phyloP scores from a whole-genome alignment of 2,888 invertebrate genomes.

The Tinea semifulvella region DNA sequence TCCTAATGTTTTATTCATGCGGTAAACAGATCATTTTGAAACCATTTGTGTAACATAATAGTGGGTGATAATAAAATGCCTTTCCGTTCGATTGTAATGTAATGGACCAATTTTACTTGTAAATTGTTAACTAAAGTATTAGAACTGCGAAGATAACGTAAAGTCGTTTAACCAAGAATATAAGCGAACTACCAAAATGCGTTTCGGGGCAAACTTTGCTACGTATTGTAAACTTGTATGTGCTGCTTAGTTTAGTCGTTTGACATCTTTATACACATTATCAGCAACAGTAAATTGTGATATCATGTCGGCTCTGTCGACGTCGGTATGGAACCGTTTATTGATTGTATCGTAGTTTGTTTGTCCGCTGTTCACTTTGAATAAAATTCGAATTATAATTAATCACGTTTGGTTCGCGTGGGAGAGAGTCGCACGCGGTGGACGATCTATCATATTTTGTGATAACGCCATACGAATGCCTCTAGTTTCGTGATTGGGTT shows the following conservation, averaged over 20 bases:
- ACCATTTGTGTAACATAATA: neutral
- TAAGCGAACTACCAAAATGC: neutral
- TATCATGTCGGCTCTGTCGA: conserved; percentile 57
- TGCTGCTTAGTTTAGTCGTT: conserved; percentile 39
- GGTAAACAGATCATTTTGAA: conserved; percentile 23
- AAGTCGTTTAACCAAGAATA: too few relatives aligned
- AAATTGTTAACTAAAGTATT: neutral
- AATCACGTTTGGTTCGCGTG: conserved; percentile 61
- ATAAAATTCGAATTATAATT: conserved; percentile 68
- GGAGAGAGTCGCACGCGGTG: conserved; percentile 56
- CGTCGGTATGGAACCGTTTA: conserved; percentile 64
- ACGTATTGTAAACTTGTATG: conserved; percentile 45
- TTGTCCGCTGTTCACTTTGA: conserved; percentile 66
- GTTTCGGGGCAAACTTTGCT: conserved; percentile 32
- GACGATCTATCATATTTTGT: conserved; percentile 66
- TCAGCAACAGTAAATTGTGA: conserved; percentile 61
- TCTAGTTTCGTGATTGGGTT: conserved; percentile 52
- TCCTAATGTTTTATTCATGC: conserved; percentile 32
- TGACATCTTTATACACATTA: conserved; percentile 61
- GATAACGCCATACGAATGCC: conserved; percentile 59
- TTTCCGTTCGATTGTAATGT: neutral
- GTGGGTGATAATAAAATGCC: neutral
- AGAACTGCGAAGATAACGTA: too few relatives aligned
- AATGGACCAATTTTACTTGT: neutral
- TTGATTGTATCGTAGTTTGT: conserved; percentile 66